Base-by-base conservation (phyloP, 1,140 invertebrate genomes). In the Metaphire vulgaris region DNA sequence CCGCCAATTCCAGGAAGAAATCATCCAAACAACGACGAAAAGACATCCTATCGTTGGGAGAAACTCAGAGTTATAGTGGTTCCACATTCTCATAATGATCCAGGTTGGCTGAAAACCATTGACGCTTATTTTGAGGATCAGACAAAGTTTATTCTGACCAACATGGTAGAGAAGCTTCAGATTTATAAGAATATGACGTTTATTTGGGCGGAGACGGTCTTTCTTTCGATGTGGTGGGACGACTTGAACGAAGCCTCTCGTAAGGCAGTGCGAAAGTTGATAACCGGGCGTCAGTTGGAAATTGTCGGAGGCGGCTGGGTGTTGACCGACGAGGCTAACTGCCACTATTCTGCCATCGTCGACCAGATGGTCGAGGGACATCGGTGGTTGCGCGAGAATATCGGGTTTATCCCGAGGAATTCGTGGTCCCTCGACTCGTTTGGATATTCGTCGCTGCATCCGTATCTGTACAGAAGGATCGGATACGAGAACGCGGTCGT, bases 401-500 rank as follows among this genome's bases (percentile, higher is more conserved):
- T 94, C 66, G 92, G 90, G 73, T 89, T 93, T 0, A 87, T 87
- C 31, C 93, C 93, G 0, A 90, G 90, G 79, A 91, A 90, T 0
- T 92, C 92, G 15, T 98, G 96, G 96, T 88, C 94, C 0, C 97
- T 97, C 74, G 96, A 98, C 88, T 95, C 96, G 0, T 98, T 98
- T 76, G 83, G 83, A 0, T 85, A 96, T 94, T 94, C 93, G 0
- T 90, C 94, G 2, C 92, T 92, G 0, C 91, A 96, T 88, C 92
- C 96, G 0, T 92, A 92, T 81, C 84, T 99, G 2, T 83, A 96
- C 1, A 93, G 93, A 82, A 85, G 90, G 76, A 90, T 91, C 68
- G 94, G 93, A 0, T 88, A 97, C 16, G 89, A 93, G 74, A 92
- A 92, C 83, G 89, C 95, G 76, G 87, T 97, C 0, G 93, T 98